These are phyloP conservation scores for Podocnemis expansa DNA, from an alignment of 2,113 vertebrate genomes.

Conservation along the genomic window DNA sequence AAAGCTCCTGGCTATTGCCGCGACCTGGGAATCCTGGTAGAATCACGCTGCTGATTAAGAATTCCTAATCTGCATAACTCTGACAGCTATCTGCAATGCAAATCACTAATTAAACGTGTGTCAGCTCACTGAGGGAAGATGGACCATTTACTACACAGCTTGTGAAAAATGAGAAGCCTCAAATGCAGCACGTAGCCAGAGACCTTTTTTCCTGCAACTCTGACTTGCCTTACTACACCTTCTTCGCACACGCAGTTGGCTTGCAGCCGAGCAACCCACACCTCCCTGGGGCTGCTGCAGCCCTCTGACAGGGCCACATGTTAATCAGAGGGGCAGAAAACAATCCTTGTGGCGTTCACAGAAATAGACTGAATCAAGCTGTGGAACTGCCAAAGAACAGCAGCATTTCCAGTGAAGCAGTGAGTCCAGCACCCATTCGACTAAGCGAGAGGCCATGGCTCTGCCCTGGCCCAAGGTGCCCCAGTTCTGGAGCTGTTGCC, in stretches of 20 bases:
- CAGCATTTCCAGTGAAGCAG: too few relatives aligned
- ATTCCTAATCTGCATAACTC: background rate
- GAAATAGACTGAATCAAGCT: too few relatives aligned
- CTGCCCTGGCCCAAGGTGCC: too few relatives aligned
- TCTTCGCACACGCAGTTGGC: background rate
- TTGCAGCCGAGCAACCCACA: accelerated
- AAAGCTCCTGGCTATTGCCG: background rate
- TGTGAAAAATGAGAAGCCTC: background rate
- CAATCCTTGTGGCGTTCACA: too few relatives aligned
- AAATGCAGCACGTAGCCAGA: background rate
- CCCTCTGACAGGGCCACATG: background rate
- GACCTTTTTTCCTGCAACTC: background rate
- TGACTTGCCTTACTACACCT: background rate
- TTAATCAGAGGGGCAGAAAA: background rate
- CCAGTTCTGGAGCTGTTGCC: too few relatives aligned
- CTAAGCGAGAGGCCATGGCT: too few relatives aligned
- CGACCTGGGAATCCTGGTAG: background rate
- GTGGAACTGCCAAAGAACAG: too few relatives aligned
- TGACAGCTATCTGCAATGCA: background rate
- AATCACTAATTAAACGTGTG: background rate
- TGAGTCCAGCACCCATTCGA: too few relatives aligned
- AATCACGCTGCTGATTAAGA: background rate
- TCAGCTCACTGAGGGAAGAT: background rate
- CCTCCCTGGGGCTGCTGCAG: background rate
- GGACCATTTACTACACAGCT: background rate